A percentile compares a stretch with the other conserved stretches of the same genome.
phyloP scores from a whole-genome alignment of 1,140 invertebrate species.

The Rhysida immarginata region DNA sequence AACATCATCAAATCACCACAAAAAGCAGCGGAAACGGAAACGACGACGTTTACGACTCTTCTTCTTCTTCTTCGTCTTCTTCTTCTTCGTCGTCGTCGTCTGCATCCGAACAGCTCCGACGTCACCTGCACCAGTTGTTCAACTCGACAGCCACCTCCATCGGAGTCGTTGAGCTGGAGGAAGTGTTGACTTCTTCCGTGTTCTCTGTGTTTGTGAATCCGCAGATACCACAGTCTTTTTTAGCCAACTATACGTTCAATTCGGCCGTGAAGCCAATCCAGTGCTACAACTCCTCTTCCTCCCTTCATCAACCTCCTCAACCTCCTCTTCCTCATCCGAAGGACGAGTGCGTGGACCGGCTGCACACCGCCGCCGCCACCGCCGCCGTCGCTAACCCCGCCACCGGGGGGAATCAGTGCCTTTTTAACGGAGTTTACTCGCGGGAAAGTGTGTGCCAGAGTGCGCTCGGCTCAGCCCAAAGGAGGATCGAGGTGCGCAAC shows the following conservation, averaged over 20 bases:
- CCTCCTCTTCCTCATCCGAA: neutral
- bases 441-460: neutral
- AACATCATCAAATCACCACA: too few relatives aligned
- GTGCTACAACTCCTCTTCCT: neutral
- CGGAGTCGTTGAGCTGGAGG: neutral
- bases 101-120: too few relatives aligned
- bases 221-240: neutral
- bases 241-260: constrained; percentile 3
- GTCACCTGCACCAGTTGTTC: too few relatives aligned
- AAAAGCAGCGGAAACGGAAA: too few relatives aligned
- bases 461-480: neutral
- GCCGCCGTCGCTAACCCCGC: neutral
- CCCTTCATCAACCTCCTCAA: neutral
- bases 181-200: neutral
- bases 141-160: too few relatives aligned
- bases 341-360: neutral
- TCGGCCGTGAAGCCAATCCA: neutral
- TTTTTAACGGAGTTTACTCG: neutral
- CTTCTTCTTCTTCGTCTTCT: too few relatives aligned
- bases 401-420: constrained; percentile 1
- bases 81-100: too few relatives aligned
- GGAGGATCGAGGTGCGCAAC: neutral
- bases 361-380: neutral
- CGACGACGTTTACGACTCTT: too few relatives aligned
- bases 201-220: neutral